Evolutionary conservation across 2,797 vertebrate species (phyloP), one percentile per base, ranked within the genome.

Genomic region (Nannoperca australis): DNA sequence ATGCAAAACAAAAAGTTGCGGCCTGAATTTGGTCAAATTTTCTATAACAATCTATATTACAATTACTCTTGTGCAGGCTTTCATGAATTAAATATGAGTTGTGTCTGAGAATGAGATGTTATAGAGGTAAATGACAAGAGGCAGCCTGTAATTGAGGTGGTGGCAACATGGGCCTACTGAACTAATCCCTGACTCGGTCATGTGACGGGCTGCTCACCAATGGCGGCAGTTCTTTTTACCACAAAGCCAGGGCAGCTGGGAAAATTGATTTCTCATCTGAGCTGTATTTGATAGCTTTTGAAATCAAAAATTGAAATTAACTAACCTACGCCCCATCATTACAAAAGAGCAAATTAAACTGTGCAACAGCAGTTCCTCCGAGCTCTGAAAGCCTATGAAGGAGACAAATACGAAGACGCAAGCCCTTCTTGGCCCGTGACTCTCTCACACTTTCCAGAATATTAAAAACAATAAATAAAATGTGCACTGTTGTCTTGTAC

Each of bases 271-370:
- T 99, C 96, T 99, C 98, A 98, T 99, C 97, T 97, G 96, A 98
- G 98, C 96, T 95, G 96, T 98, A 97, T 99, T 99, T 99, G 98
- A 99, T 99, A 98, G 97, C 98, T 99, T 99, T 98, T 97, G 97
- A 99, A 99, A 99, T 99, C 96, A 97, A 98, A 99, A 99, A 99
- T 99, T 99, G 97, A 99, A 99, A 99, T 99, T 96, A 99, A 98
- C 97, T 98, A 99, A 99, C 98, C 98, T 98, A 95, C 96, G 97
- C 96, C 97, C 98, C 70, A 2, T 96, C 93, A 96, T 97, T 97
- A 98, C 96, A 98, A 98, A 97, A 98, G 97, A 99, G 96, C 97
- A 98, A 98, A 99, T 98, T 98, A 98, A 97, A 97, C 61, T 96
- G 96, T 96, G 96, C 96, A 96, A 94, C 94, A 90, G 95, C 92